A percentile compares a stretch with the other conserved stretches of the same genome.
These are phyloP conservation scores for Triops longicaudatus DNA, from an alignment of 1,140 invertebrate genomes.

Conservation along the genomic window DNA sequence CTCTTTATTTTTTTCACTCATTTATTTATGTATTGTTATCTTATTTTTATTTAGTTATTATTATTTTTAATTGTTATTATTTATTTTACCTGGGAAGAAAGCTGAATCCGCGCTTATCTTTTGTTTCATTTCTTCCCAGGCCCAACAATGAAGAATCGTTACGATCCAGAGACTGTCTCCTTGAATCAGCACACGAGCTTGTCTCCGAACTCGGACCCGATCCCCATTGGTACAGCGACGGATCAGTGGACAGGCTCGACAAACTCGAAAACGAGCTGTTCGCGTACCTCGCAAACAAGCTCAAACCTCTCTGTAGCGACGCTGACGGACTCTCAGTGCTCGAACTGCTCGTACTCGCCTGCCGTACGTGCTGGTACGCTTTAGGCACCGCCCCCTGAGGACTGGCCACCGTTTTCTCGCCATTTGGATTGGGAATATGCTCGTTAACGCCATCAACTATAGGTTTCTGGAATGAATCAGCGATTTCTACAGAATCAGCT, in stretches of 20 bases:
- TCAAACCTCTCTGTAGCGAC: not conserved
- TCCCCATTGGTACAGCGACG: conserved; percentile 5
- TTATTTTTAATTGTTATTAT: no score
- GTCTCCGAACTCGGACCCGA: not conserved
- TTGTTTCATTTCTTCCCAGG: not conserved
- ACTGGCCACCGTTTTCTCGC: not conserved
- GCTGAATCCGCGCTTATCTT: not conserved
- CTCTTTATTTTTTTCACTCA: no score
- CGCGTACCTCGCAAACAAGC: not conserved
- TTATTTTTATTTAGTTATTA: no score
- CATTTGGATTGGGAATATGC: not conserved
- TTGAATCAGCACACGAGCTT: not conserved
- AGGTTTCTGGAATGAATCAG: no score
- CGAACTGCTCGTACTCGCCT: conserved; percentile 34
- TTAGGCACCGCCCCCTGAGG: conserved; percentile 28
- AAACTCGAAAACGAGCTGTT: conserved; percentile 31
- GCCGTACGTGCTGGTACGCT: conserved; percentile 25
- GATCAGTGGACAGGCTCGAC: conserved; percentile 33
- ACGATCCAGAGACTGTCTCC: not conserved
- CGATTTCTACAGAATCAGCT: no score
- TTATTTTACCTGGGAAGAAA: not conserved
- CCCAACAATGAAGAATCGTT: not conserved
- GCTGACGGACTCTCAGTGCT: conserved; percentile 37
- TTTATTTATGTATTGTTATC: no score
- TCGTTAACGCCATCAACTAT: not conserved